Evolutionary conservation across 2,113 vertebrate species (phyloP).

Genomic region (Dipodomys merriami): DNA sequence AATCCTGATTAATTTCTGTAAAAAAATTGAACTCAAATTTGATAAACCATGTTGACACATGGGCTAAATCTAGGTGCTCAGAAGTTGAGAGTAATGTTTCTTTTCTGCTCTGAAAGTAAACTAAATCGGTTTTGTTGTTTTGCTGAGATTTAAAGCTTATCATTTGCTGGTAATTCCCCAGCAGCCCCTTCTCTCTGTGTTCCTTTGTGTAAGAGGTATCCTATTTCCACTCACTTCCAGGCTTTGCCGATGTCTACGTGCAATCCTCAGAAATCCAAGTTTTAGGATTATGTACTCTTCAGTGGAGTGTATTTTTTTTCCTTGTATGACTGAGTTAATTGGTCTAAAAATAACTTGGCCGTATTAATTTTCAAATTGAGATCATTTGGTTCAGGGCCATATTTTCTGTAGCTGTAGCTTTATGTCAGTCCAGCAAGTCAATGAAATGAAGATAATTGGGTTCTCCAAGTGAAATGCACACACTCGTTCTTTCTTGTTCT

Average conservation of each 20-base stretch:
- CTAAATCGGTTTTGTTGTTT: background rate
- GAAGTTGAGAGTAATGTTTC: slow-evolving; percentile 23
- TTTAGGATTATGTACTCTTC: slow-evolving; percentile 28
- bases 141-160: background rate
- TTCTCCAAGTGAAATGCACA: slow-evolving; percentile 35
- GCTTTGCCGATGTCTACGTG: background rate
- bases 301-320: background rate
- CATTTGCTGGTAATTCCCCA: background rate
- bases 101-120: background rate
- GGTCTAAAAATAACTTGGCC: slow-evolving; percentile 57
- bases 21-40: slow-evolving; percentile 57
- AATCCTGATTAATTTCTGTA: slow-evolving; percentile 51
- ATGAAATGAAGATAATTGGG: slow-evolving; percentile 50
- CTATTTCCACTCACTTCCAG: background rate
- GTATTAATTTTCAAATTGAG: slow-evolving; percentile 67
- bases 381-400: slow-evolving; percentile 34
- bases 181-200: background rate
- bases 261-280: slow-evolving; percentile 51
- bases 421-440: slow-evolving; percentile 6
- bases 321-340: slow-evolving; percentile 69
- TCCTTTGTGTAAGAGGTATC: background rate
- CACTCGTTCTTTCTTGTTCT: slow-evolving; percentile 37
- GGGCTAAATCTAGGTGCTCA: slow-evolving; percentile 40
- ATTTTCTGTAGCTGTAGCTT: slow-evolving; percentile 31
- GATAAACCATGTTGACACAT: background rate